Evolutionary conservation across 2,888 invertebrate genomes (phyloP).

Genomic region (Ochropleura plecta): DNA sequence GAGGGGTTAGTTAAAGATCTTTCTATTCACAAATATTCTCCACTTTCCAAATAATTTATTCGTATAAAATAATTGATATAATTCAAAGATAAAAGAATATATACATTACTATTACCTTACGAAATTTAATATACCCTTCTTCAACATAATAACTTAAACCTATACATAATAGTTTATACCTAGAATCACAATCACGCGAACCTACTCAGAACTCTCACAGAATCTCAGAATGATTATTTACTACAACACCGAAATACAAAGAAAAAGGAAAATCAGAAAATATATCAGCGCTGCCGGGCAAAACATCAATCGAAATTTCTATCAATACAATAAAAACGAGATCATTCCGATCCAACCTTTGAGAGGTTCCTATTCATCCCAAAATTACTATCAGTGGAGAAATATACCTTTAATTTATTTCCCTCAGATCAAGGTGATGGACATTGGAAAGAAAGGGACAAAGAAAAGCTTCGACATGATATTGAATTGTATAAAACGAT

Average conservation of each 20-base stretch:
- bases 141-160: too few species aligned
- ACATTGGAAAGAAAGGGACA: constrained; percentile 82
- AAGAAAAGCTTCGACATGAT: constrained; percentile 79
- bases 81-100: background rate
- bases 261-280: constrained; percentile 60
- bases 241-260: constrained; percentile 51
- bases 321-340: constrained; percentile 71
- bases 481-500: constrained; percentile 80
- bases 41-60: background rate
- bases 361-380: constrained; percentile 66
- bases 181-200: constrained; percentile 9
- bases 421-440: constrained; percentile 84
- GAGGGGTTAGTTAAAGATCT: background rate
- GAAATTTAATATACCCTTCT: background rate
- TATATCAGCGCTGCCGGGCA: constrained; percentile 63
- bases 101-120: background rate
- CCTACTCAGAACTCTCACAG: constrained; percentile 15
- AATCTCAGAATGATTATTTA: constrained; percentile 41
- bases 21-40: background rate
- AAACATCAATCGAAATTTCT: constrained; percentile 72
- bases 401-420: constrained; percentile 74
- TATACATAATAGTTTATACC: too few species aligned
- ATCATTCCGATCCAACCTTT: constrained; percentile 66
- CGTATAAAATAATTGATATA: background rate
- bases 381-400: constrained; percentile 65